Conservation (phyloP, 2,797 vertebrate species). For the Nannoperca australis region DNA sequence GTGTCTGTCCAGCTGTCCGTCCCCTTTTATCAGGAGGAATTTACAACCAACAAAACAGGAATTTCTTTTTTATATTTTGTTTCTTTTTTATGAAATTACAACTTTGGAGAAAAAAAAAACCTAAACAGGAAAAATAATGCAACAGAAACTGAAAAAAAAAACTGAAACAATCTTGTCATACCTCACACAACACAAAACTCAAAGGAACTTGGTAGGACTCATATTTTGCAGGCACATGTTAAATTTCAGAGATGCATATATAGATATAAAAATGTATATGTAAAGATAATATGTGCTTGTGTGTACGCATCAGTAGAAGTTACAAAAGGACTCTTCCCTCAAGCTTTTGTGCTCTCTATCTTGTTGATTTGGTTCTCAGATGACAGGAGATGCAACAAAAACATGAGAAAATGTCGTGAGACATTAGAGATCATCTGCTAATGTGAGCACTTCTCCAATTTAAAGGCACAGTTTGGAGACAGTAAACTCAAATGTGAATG, state of each 20-base stretch:
- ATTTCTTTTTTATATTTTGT: conserved; percentile 78
- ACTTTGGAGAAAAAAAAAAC: conserved; percentile 77
- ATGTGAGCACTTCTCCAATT: conserved; percentile 42
- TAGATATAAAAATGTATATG: conserved; percentile 65
- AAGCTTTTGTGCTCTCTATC: conserved; percentile 60
- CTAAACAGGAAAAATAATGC: conserved; percentile 79
- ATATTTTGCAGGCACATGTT: conserved; percentile 81
- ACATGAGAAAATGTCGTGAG: conserved; percentile 5
- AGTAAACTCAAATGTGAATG: conserved; percentile 70
- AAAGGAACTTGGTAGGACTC: conserved; percentile 83
- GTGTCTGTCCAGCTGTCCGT: conserved; percentile 83
- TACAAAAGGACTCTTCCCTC: conserved; percentile 75
- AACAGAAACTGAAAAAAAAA: conserved; percentile 77
- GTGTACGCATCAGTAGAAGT: conserved; percentile 72
- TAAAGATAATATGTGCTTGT: conserved; percentile 78
- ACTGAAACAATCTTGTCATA: conserved; percentile 86
- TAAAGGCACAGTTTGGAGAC: conserved; percentile 47
- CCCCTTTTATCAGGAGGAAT: conserved; percentile 86
- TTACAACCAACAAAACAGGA: conserved; percentile 85
- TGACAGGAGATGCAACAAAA: conserved; percentile 27
- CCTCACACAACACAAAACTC: conserved; percentile 88
- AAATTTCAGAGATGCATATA: conserved; percentile 76
- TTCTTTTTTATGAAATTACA: conserved; percentile 76
- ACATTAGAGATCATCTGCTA: conserved; percentile 14
- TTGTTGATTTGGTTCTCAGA: conserved; percentile 52